Evolutionary conservation across 2,113 vertebrate species (phyloP).

Genomic region (Cochlearius cochlearius): DNA sequence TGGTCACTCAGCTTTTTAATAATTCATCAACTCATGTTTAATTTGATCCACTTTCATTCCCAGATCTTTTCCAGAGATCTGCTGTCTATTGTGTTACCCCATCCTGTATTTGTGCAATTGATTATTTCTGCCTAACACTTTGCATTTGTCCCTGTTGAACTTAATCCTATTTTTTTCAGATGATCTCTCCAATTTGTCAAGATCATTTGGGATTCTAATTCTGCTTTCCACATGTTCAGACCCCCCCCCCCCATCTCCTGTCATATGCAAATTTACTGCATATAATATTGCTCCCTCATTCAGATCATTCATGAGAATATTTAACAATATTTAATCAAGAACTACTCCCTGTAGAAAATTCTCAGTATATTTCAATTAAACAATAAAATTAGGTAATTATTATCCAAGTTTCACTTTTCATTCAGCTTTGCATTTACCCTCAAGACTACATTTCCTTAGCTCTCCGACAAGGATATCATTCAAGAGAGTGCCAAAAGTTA

Average conservation of each 20-base stretch:
- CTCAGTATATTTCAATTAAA: slow-evolving; percentile 3
- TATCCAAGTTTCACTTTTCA: background rate
- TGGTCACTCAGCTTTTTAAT: background rate
- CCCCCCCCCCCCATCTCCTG: background rate
- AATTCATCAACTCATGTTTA: background rate
- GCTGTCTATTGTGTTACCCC: background rate
- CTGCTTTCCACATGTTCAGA: slow-evolving; percentile 46
- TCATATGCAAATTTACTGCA: slow-evolving; percentile 19
- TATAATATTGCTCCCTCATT: background rate
- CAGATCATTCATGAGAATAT: background rate
- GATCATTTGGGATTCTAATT: slow-evolving; percentile 43
- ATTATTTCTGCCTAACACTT: slow-evolving; percentile 34
- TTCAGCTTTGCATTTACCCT: background rate
- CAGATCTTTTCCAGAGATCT: background rate
- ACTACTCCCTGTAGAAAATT: background rate
- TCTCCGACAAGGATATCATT: background rate
- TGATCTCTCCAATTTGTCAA: slow-evolving; percentile 26
- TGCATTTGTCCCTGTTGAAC: background rate
- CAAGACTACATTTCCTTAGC: background rate
- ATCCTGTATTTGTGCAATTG: background rate
- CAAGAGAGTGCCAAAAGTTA: background rate
- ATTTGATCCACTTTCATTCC: background rate
- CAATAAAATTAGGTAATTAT: background rate
- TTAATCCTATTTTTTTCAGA: slow-evolving; percentile 35
- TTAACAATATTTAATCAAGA: slow-evolving; percentile 14